A percentile compares a stretch with the other conserved stretches of the same genome.
Evolutionary conservation across 1,140 invertebrate genomes (phyloP).

Genomic region (Druon quercuslanigerum): DNA sequence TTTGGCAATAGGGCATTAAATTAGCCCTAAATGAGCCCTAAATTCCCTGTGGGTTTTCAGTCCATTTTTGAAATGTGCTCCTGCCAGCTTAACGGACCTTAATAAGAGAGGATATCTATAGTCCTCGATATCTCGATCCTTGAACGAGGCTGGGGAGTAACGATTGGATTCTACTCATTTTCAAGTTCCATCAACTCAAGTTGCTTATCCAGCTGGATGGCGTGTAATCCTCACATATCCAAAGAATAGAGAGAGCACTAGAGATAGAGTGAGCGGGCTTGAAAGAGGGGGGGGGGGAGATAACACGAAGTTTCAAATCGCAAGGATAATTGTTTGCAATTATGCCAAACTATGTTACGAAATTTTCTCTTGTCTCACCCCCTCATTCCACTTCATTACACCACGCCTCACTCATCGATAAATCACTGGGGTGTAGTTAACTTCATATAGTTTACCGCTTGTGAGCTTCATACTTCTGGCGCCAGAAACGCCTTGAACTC

Average conservation of each 20-base stretch:
- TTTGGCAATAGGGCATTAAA: too few relatives aligned
- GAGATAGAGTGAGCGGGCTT: background rate
- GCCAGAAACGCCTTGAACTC: too few relatives aligned
- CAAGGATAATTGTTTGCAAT: slow-evolving; percentile 29
- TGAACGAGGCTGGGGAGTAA: background rate
- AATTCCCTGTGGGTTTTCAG: too few relatives aligned
- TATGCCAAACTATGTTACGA: slow-evolving; percentile 19
- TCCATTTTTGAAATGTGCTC: too few relatives aligned
- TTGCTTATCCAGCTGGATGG: background rate
- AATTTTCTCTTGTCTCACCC: background rate
- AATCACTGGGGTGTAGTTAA: background rate
- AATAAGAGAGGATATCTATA: background rate
- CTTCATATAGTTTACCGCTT: background rate
- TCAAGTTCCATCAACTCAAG: slow-evolving; percentile 26
- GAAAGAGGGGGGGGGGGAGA: background rate
- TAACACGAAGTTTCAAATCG: slow-evolving; percentile 14
- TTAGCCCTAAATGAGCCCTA: too few relatives aligned
- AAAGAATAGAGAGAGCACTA: background rate
- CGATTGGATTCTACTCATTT: slow-evolving; percentile 17
- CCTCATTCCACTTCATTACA: background rate
- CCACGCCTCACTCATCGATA: background rate
- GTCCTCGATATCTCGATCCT: slow-evolving; percentile 14
- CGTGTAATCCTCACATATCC: slow-evolving; percentile 1
- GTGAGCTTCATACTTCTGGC: background rate
- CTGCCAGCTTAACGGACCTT: too few relatives aligned